phyloP scores from a whole-genome alignment of 2,797 vertebrate genomes.

The Phoebastria nigripes region DNA sequence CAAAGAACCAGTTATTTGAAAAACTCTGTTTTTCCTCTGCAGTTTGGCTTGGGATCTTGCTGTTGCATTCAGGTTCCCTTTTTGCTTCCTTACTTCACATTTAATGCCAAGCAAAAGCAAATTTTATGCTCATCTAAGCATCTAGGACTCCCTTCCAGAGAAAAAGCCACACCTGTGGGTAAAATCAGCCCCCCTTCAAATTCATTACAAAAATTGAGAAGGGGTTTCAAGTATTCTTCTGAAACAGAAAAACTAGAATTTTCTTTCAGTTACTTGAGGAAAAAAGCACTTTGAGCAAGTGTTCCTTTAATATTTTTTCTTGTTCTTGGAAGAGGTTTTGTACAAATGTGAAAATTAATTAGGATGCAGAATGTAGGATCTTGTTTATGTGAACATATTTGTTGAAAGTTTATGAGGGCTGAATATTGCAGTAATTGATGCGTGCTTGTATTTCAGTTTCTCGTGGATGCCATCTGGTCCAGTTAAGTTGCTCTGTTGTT shows the following conservation, averaged over 20 bases:
- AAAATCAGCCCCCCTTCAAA: background rate
- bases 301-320: background rate
- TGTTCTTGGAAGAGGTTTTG: background rate
- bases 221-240: background rate
- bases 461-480: constrained; percentile 15
- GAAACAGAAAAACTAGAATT: background rate
- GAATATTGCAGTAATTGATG: constrained; percentile 48
- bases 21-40: background rate
- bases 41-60: background rate
- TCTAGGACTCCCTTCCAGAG: background rate
- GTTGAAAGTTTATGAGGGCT: constrained; percentile 42
- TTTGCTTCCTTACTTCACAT: background rate
- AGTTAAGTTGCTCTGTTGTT: constrained; percentile 14
- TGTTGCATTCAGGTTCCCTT: background rate
- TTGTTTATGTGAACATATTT: constrained; percentile 53
- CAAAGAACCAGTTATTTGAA: background rate
- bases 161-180: background rate
- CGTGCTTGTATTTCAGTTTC: constrained; percentile 44
- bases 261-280: background rate
- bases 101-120: background rate
- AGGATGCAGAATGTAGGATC: constrained; percentile 20
- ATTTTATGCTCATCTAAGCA: background rate
- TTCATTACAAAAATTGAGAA: background rate
- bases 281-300: background rate
- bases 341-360: constrained; percentile 51